phyloP scores from a whole-genome alignment of 2,797 vertebrate species.

The Cyprinodon diabolis region DNA sequence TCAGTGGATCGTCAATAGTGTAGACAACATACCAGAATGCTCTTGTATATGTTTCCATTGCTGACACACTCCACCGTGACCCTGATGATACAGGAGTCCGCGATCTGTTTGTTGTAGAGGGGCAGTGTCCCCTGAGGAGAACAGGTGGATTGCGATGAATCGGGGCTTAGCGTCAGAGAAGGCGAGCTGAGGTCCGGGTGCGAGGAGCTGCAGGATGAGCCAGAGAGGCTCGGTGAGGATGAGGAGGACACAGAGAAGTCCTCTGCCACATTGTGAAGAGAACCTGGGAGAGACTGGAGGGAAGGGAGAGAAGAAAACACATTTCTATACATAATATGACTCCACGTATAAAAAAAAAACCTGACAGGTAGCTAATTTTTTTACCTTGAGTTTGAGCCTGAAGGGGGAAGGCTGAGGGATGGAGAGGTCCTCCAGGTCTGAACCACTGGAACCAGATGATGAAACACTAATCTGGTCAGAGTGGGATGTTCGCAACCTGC shows the following conservation, averaged over 20 bases:
- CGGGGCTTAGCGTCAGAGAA: slow-evolving; percentile 52
- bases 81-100: slow-evolving; percentile 85
- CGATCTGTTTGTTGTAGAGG: slow-evolving; percentile 80
- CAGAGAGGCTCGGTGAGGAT: slow-evolving; percentile 58
- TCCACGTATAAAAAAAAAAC: not conserved
- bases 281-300: slow-evolving; percentile 75
- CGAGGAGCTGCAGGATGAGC: slow-evolving; percentile 71
- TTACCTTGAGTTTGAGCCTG: slow-evolving; percentile 73
- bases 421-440: slow-evolving; percentile 80
- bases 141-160: slow-evolving; percentile 41
- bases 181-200: slow-evolving; percentile 72
- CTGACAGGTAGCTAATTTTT: not conserved
- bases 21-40: slow-evolving; percentile 85
- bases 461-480: slow-evolving; percentile 81
- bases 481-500: slow-evolving; percentile 75
- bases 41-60: slow-evolving; percentile 89
- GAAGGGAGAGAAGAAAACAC: not conserved
- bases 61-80: slow-evolving; percentile 83
- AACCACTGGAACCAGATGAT: slow-evolving; percentile 81
- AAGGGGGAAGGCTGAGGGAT: slow-evolving; percentile 54
- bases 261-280: slow-evolving; percentile 74
- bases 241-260: slow-evolving; percentile 57
- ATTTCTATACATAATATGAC: not conserved
- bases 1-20: not conserved
- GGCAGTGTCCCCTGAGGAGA: slow-evolving; percentile 59